Percentiles rank a stretch among this genome's conserved stretches.
These are phyloP conservation scores for Amblyjoppa fuscipennis DNA, from an alignment of 2,888 invertebrate species.

Conservation along the genomic window DNA sequence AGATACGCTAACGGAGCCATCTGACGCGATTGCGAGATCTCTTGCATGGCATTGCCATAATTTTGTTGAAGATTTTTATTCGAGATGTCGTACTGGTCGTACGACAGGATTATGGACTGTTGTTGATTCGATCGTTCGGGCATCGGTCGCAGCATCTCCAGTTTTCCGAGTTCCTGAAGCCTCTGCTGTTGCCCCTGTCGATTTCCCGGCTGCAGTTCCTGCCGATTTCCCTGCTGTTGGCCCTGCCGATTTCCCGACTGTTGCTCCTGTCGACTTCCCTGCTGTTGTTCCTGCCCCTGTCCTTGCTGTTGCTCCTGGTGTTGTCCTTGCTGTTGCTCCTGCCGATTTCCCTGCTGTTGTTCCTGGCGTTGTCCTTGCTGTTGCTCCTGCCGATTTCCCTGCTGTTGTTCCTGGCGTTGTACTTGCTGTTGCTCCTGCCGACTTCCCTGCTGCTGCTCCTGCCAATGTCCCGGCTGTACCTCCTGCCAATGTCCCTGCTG, in stretches of 20 bases:
- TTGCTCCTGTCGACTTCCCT: conserved; percentile 61
- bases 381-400: conserved; percentile 73
- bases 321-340: background rate
- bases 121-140: conserved; percentile 26
- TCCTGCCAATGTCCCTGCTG: conserved; percentile 75
- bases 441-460: background rate
- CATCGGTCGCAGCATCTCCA: conserved; percentile 10
- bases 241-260: conserved; percentile 85
- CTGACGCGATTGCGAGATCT: conserved; percentile 17
- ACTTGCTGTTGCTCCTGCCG: background rate
- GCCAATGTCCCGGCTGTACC: conserved; percentile 71
- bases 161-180: background rate
- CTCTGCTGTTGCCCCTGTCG: background rate
- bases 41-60: conserved; percentile 26
- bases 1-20: conserved; percentile 24
- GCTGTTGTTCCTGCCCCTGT: too few relatives aligned
- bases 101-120: conserved; percentile 52
- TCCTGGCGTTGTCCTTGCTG: conserved; percentile 85
- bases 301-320: too few relatives aligned
- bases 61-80: conserved; percentile 31
- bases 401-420: conserved; percentile 85
- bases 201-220: background rate
- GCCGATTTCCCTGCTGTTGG: conserved; percentile 83
- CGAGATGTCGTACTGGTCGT: conserved; percentile 39
- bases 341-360: conserved; percentile 83